Conservation (phyloP, 2,888 invertebrate species). For the Quadroppia sp. region DNA sequence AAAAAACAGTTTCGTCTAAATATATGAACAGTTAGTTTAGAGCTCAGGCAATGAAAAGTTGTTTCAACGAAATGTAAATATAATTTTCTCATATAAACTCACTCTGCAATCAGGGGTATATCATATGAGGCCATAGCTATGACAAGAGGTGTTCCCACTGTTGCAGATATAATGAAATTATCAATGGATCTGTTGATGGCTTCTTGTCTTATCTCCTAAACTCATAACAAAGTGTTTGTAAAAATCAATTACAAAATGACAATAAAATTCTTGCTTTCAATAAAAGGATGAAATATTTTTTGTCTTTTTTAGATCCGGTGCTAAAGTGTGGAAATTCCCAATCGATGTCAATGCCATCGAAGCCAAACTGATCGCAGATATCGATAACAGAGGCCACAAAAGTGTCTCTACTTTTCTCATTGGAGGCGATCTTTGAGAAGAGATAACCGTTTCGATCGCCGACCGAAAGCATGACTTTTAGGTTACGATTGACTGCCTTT, state of each 20-base stretch:
- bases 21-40: no score
- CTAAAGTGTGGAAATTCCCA: slow-evolving; percentile 70
- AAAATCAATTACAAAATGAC: not conserved
- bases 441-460: slow-evolving; percentile 54
- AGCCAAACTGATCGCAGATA: slow-evolving; percentile 47
- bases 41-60: no score
- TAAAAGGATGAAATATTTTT: slow-evolving; percentile 45
- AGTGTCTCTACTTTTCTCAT: slow-evolving; percentile 54
- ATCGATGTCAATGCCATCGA: slow-evolving; percentile 52
- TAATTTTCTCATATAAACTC: slow-evolving; percentile 48
- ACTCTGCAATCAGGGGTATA: slow-evolving; percentile 69
- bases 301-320: slow-evolving; percentile 57
- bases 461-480: slow-evolving; percentile 73
- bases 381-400: slow-evolving; percentile 48
- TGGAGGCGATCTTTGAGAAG: slow-evolving; percentile 43
- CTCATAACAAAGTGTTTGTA: not conserved
- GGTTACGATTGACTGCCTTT: slow-evolving; percentile 53
- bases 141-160: slow-evolving; percentile 71
- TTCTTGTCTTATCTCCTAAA: slow-evolving; percentile 64
- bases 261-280: slow-evolving; percentile 43
- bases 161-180: slow-evolving; percentile 63
- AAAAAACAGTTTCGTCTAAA: no score
- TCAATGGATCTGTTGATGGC: slow-evolving; percentile 5
- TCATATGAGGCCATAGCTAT: slow-evolving; percentile 74
- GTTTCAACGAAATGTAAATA: no score